A percentile compares a stretch with the other conserved stretches of the same genome.
Evolutionary conservation across 2,113 vertebrate species (phyloP).

Genomic region (Aspiorhynchus laticeps): DNA sequence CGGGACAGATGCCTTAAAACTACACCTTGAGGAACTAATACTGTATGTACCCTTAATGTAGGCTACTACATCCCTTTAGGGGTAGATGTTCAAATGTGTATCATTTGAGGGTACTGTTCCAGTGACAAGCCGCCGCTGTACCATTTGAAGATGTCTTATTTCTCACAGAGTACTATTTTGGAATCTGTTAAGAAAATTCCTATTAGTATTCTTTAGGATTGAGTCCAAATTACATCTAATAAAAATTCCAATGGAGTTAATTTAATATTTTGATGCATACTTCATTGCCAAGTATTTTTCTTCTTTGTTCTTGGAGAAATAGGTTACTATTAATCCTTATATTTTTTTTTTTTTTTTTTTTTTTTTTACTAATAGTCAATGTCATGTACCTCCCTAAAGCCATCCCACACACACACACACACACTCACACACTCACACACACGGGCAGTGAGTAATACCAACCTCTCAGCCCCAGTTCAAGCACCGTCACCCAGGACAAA

Average conservation of each 20-base stretch:
- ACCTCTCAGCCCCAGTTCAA: slow-evolving; percentile 27
- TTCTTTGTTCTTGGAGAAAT: not conserved
- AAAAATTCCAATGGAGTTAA: not conserved
- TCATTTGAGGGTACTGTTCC: not conserved
- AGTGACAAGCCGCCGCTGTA: not conserved
- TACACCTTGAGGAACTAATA: not conserved
- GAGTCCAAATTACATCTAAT: not conserved
- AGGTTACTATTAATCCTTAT: not conserved
- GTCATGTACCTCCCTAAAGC: slow-evolving; percentile 4
- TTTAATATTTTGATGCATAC: not conserved
- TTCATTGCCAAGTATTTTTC: not conserved
- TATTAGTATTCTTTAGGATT: not conserved
- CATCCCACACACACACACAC: slow-evolving; percentile 2
- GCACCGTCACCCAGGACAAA: slow-evolving; percentile 46
- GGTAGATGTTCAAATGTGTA: not conserved
- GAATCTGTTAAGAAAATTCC: not conserved
- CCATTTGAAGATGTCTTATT: not conserved
- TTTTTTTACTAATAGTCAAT: not conserved
- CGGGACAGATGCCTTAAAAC: not conserved
- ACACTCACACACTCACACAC: not conserved
- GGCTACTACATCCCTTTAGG: not conserved
- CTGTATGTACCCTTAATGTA: not conserved
- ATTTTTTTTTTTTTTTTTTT: too few species aligned
- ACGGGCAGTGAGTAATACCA: slow-evolving; percentile 35
- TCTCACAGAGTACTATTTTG: not conserved